Conservation (phyloP, 2,113 vertebrate species). For the Mugil cephalus region DNA sequence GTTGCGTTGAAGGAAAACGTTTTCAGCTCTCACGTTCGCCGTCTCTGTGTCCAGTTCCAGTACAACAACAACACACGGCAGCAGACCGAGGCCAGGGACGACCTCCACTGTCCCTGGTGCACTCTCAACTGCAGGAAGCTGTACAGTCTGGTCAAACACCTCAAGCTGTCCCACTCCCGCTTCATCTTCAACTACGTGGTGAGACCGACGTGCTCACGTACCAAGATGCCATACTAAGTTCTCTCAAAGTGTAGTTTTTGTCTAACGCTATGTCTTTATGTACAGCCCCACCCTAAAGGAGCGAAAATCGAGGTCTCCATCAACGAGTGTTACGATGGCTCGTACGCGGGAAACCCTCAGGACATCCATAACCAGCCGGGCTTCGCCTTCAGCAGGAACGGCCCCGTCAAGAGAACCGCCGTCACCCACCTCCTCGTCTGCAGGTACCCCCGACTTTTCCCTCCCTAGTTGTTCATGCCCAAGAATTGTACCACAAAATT, state of each 20-base stretch:
- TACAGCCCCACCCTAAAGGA: slow-evolving; percentile 97
- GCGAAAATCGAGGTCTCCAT: slow-evolving; percentile 97
- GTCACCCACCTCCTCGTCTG: slow-evolving; percentile 96
- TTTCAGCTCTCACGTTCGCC: not conserved
- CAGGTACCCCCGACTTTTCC: slow-evolving; percentile 81
- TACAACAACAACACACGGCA: slow-evolving; percentile 98
- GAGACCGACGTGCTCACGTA: slow-evolving; percentile 67
- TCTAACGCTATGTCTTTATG: too few species aligned
- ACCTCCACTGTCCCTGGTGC: slow-evolving; percentile 98
- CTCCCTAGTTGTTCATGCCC: too few species aligned
- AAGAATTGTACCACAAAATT: not conserved
- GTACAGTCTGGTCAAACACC: slow-evolving; percentile 97
- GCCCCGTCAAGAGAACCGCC: slow-evolving; percentile 95
- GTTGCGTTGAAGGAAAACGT: too few species aligned
- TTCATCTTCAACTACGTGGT: slow-evolving; percentile 99
- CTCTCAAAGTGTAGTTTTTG: too few species aligned
- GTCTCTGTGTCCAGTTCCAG: slow-evolving; percentile 86
- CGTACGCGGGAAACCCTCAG: slow-evolving; percentile 97
- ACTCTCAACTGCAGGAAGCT: slow-evolving; percentile 97
- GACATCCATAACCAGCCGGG: slow-evolving; percentile 97
- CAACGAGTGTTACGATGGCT: slow-evolving; percentile 97
- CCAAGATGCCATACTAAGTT: too few species aligned
- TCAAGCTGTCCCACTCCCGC: slow-evolving; percentile 97
- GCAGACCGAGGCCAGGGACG: slow-evolving; percentile 97
- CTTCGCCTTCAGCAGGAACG: slow-evolving; percentile 97